These are phyloP conservation scores for Enteromius thamalakanensis DNA, from an alignment of 2,797 vertebrate genomes.

Conservation along the genomic window DNA sequence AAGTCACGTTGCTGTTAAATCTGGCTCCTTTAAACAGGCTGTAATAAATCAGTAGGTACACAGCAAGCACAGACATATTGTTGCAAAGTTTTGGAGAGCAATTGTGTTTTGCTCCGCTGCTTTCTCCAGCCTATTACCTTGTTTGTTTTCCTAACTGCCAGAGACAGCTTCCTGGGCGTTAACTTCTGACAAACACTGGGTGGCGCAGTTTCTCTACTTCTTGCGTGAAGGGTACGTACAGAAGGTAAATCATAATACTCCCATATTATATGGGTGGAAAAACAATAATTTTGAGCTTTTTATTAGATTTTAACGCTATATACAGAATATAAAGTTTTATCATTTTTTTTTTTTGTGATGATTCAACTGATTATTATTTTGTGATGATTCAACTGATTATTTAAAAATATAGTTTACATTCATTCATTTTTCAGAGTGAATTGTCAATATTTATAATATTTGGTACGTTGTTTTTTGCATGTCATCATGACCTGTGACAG, in stretches of 20 bases:
- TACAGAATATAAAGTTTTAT: neutral
- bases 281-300: neutral
- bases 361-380: neutral
- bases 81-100: neutral
- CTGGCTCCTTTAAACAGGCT: too few species aligned
- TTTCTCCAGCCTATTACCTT: neutral
- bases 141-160: neutral
- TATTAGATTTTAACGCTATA: neutral
- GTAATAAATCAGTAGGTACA: too few species aligned
- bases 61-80: too few species aligned
- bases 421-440: neutral
- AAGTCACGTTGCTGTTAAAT: too few species aligned
- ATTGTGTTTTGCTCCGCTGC: too few species aligned
- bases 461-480: neutral
- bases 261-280: neutral
- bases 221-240: too few species aligned
- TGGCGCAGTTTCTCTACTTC: slow-evolving; percentile 1
- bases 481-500: neutral
- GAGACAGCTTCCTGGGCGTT: slow-evolving; percentile 37
- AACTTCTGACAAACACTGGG: neutral
- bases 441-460: neutral
- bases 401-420: neutral
- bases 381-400: neutral
- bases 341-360: neutral
- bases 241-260: neutral